Percentiles rank a stretch among this genome's conserved stretches.
Conservation (phyloP, 2,888 invertebrate species). For the Helicoverpa assulta region DNA sequence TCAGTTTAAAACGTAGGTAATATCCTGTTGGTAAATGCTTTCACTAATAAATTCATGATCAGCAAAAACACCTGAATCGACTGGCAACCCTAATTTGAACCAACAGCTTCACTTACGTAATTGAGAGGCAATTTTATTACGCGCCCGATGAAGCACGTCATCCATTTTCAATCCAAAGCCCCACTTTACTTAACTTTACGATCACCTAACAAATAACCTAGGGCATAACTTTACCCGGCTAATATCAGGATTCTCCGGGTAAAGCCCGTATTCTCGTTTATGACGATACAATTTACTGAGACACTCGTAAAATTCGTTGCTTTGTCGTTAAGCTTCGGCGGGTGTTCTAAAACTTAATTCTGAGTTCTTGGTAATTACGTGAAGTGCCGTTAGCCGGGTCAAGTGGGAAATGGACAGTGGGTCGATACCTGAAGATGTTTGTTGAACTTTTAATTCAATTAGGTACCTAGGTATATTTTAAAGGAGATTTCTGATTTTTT, state of each 20-base stretch:
- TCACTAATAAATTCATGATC: too few relatives aligned
- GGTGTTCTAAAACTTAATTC: constrained; percentile 51
- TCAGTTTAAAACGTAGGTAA: too few relatives aligned
- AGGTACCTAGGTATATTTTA: background rate
- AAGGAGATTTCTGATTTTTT: too few relatives aligned
- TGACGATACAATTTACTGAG: constrained; percentile 46
- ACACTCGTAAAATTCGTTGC: constrained; percentile 50
- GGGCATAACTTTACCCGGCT: constrained; percentile 22
- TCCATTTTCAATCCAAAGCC: background rate
- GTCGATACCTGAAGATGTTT: constrained; percentile 9
- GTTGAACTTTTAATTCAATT: background rate
- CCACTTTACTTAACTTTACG: background rate
- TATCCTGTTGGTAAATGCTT: too few relatives aligned
- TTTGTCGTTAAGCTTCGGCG: constrained; percentile 40
- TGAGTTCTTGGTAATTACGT: constrained; percentile 37
- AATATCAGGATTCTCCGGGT: constrained; percentile 4
- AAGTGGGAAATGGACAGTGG: constrained; percentile 30
- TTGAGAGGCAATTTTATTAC: background rate
- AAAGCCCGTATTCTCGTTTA: constrained; percentile 38
- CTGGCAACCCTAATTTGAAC: background rate
- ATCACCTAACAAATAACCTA: constrained; percentile 13
- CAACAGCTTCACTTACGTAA: background rate
- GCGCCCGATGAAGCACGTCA: background rate
- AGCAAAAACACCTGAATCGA: background rate
- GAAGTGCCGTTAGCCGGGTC: constrained; percentile 31